Evolutionary conservation across 2,888 invertebrate genomes (phyloP).

Genomic region (Empis livida): DNA sequence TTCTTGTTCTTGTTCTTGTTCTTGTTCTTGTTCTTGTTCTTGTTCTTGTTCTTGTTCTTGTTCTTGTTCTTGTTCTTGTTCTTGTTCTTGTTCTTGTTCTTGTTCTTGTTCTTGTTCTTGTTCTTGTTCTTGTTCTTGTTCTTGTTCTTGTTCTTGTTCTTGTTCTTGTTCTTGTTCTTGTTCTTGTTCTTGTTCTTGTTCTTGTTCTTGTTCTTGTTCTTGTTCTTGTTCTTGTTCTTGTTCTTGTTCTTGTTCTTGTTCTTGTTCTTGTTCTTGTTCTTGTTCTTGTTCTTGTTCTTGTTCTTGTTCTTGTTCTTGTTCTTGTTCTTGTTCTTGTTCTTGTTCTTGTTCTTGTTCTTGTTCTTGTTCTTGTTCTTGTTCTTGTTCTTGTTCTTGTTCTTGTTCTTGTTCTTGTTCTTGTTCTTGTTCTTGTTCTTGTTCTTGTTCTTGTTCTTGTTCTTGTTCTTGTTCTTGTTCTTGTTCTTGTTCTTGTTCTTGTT

Average conservation of each 20-base stretch:
- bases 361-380: neutral
- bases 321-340: neutral
- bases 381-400: neutral
- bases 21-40: neutral
- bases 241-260: neutral
- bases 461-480: neutral
- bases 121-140: neutral
- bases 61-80: neutral
- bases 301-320: neutral
- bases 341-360: neutral
- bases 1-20: constrained; percentile 6
- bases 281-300: neutral
- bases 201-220: neutral
- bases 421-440: neutral
- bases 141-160: neutral
- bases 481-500: neutral
- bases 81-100: neutral
- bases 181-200: neutral
- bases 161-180: neutral
- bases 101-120: neutral
- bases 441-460: neutral
- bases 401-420: neutral
- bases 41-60: neutral
- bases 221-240: neutral
- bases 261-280: neutral